These are phyloP conservation scores for Zaprionus kolodkinae DNA, from an alignment of 1,140 invertebrate species.

Conservation along the genomic window DNA sequence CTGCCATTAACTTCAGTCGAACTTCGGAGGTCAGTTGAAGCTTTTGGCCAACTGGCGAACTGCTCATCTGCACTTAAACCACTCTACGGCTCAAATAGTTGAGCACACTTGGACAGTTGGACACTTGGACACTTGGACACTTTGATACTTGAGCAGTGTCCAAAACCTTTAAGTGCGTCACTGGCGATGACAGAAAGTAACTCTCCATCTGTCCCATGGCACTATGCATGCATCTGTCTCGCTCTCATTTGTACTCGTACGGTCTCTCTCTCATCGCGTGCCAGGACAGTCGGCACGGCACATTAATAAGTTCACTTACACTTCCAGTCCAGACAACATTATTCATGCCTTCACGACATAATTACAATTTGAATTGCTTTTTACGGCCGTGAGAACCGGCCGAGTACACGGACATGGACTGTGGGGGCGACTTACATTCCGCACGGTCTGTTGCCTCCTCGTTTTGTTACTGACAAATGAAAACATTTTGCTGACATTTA, in stretches of 20 bases:
- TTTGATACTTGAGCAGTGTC: constrained; percentile 44
- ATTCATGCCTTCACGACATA: constrained; percentile 76
- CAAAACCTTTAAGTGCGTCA: constrained; percentile 38
- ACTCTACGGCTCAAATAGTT: constrained; percentile 28
- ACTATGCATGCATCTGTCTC: constrained; percentile 10
- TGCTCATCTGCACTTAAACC: constrained; percentile 60
- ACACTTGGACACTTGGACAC: constrained; percentile 31
- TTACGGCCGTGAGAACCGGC: constrained; percentile 55
- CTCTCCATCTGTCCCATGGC: constrained; percentile 34
- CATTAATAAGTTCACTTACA: constrained; percentile 81
- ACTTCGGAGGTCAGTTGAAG: neutral
- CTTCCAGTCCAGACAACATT: constrained; percentile 74
- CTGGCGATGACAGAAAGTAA: constrained; percentile 53
- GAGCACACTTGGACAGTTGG: constrained; percentile 34
- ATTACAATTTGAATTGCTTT: constrained; percentile 81
- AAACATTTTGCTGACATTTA: constrained; percentile 78
- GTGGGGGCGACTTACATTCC: constrained; percentile 50
- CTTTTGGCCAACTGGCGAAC: constrained; percentile 6
- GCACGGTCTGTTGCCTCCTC: constrained; percentile 49
- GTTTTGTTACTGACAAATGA: constrained; percentile 78
- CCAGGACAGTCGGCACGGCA: constrained; percentile 41
- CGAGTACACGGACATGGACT: neutral
- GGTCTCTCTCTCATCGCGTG: constrained; percentile 55
- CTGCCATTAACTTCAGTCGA: constrained; percentile 54
- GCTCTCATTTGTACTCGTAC: constrained; percentile 28